Evolutionary conservation across 1,140 invertebrate species (phyloP).

Genomic region (Maniola jurtina): DNA sequence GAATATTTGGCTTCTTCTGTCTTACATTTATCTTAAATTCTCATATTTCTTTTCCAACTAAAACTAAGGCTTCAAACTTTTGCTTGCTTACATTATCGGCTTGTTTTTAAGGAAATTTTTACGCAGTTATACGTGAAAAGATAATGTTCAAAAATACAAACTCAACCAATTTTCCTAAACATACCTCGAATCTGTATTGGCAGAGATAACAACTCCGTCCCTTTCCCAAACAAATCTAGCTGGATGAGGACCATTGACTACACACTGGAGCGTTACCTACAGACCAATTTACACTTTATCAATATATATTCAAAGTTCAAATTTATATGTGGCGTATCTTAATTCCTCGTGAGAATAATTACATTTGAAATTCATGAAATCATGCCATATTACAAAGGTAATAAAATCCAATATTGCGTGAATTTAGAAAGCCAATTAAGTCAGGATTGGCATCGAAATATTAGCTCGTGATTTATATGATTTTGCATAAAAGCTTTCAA

Average conservation of each 20-base stretch:
- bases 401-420: constrained; percentile 46
- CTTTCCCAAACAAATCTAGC: constrained; percentile 70
- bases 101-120: not conserved
- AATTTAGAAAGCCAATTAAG: constrained; percentile 43
- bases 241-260: constrained; percentile 62
- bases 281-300: constrained; percentile 30
- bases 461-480: constrained; percentile 16
- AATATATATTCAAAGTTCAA: constrained; percentile 17
- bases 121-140: constrained; percentile 1
- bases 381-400: constrained; percentile 31
- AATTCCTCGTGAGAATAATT: constrained; percentile 33
- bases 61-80: no score
- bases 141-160: constrained; percentile 9
- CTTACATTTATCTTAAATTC: not conserved
- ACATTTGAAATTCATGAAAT: constrained; percentile 47
- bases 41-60: not conserved
- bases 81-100: not conserved
- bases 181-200: constrained; percentile 71
- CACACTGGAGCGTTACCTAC: constrained; percentile 65
- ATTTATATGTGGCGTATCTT: not conserved
- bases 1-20: no score
- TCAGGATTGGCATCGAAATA: constrained; percentile 23
- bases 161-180: constrained; percentile 19
- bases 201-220: constrained; percentile 65
- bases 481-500: constrained; percentile 1